Evolutionary conservation across 2,888 invertebrate genomes (phyloP), one percentile per base, ranked within the genome.

Genomic region (Ophion costatus): DNA sequence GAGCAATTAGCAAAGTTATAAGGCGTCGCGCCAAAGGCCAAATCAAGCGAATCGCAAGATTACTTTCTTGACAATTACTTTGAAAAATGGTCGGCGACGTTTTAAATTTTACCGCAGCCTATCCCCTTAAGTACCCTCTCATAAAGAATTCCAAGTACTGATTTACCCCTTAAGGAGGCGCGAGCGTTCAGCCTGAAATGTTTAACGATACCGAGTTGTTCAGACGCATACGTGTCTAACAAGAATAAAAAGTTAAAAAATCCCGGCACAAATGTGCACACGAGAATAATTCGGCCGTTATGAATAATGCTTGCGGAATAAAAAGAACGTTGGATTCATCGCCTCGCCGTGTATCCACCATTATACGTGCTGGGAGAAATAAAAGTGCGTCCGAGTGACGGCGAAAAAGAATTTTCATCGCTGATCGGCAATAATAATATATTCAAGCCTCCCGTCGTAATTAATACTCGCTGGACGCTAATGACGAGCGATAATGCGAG

Each of bases 391-490:
- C 70, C 24, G 63, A 33, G 51, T 56, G 14, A 57, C 57, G 22
- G 42, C 20, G 38, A 51, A 70, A 69, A 85, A 56, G 14, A 20
- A 71, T 59, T 57, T 22, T n/a, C 69, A 20, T 42, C 66, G 33
- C 67, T 45, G 42, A 59, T 77, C 73, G 38, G 57, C 45, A 69
- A 77, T 84, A 79, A 83, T 84, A 75, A 82, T 79, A 84, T 64
- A 85, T 80, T 74, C 82, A 76, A 63, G 77, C 63, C 67, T 77
- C 22, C 33, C 63, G 74, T 24, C 77, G 82, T 86, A 84, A 87
- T 87, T 87, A 87, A 87, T 87, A 82, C 80, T 85, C 78, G 61
- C 82, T 70, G 79, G 79, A 85, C 83, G 86, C 80, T 86, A 80
- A 85, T 85, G 82, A 85, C 85, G 42, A 85, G 82, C 80, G 86